These are phyloP conservation scores for Manacus vitellinus DNA, from an alignment of 2,113 vertebrate genomes.

Conservation along the genomic window DNA sequence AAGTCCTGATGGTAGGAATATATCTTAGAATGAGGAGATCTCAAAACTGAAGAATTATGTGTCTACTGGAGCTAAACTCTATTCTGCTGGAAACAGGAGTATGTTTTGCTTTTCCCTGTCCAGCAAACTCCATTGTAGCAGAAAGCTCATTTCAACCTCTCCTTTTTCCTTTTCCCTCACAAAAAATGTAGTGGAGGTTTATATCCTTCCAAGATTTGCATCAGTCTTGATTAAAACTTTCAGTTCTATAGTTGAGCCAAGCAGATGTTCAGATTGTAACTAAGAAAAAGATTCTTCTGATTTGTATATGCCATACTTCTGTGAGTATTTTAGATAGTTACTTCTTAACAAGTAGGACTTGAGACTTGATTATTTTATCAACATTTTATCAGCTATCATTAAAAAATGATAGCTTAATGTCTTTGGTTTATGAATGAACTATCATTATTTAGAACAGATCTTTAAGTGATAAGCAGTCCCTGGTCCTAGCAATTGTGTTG, in stretches of 20 bases:
- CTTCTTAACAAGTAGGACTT: not conserved
- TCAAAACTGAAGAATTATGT: not conserved
- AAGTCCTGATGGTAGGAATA: not conserved
- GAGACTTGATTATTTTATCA: not conserved
- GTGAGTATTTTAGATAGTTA: not conserved
- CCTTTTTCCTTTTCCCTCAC: not conserved
- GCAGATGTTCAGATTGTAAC: not conserved
- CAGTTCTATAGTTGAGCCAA: not conserved
- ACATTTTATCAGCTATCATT: not conserved
- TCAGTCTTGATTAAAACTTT: not conserved
- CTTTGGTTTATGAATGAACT: not conserved
- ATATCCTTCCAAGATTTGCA: not conserved
- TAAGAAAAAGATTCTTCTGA: not conserved
- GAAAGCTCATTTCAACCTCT: not conserved
- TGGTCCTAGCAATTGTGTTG: not conserved
- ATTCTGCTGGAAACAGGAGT: not conserved
- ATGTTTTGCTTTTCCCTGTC: not conserved
- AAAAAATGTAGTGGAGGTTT: not conserved
- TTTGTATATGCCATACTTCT: not conserved
- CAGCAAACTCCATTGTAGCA: not conserved
- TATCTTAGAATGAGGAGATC: not conserved
- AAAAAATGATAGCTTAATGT: not conserved
- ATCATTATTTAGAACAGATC: not conserved
- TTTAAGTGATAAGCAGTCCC: not conserved
- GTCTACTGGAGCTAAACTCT: not conserved